Conservation (phyloP, 2,797 vertebrate species). For the Ibycter americanus region DNA sequence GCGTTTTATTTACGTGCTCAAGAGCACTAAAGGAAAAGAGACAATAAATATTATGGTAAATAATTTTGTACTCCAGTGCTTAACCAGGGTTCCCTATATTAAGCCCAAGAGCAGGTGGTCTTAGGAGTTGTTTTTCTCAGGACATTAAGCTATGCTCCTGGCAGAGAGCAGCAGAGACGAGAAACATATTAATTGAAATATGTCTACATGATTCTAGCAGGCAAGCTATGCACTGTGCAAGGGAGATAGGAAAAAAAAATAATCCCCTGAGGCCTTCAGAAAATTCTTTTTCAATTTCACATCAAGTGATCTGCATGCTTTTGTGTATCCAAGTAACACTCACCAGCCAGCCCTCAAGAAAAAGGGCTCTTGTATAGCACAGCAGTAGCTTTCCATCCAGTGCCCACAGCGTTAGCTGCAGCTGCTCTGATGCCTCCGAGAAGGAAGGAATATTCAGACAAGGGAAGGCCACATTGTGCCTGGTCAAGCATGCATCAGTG, state of each 20-base stretch:
- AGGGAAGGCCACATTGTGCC: not conserved
- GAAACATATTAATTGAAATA: not conserved
- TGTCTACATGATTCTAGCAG: not conserved
- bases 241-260: not conserved
- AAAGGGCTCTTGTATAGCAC: not conserved
- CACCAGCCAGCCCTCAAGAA: not conserved
- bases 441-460: not conserved
- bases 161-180: not conserved
- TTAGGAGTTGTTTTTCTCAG: not conserved
- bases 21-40: not conserved
- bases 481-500: not conserved
- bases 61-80: not conserved
- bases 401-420: not conserved
- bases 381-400: not conserved
- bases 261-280: not conserved
- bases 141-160: not conserved
- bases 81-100: not conserved
- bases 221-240: not conserved
- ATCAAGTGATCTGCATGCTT: not conserved
- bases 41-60: not conserved
- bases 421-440: not conserved
- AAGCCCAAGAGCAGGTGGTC: not conserved
- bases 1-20: not conserved
- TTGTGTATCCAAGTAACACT: not conserved
- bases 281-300: not conserved